phyloP scores from a whole-genome alignment of 2,113 vertebrate genomes.

The Leptodactylus fuscus region DNA sequence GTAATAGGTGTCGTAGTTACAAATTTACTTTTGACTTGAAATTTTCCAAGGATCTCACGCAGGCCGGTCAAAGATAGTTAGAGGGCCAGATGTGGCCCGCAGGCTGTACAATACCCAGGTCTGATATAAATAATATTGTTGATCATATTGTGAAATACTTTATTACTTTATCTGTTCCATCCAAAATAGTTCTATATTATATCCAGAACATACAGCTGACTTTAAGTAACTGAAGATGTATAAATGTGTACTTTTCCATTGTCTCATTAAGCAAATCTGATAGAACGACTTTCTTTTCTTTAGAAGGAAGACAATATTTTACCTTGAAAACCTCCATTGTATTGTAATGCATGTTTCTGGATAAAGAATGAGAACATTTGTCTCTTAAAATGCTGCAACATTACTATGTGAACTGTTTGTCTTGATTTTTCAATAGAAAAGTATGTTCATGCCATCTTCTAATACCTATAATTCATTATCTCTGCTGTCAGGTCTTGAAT shows the following conservation, averaged over 20 bases:
- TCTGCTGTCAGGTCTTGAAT: conserved; percentile 38
- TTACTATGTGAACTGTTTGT: conserved; percentile 10
- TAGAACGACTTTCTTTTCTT: not conserved
- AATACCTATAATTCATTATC: conserved; percentile 46
- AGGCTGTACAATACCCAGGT: too few species aligned
- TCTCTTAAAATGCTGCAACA: not conserved
- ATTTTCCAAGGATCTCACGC: too few species aligned
- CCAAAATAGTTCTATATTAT: too few species aligned
- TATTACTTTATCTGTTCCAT: too few species aligned
- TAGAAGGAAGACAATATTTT: not conserved
- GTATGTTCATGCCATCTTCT: conserved; percentile 23
- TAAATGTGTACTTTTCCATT: not conserved
- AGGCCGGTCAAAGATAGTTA: too few species aligned
- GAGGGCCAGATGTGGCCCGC: too few species aligned
- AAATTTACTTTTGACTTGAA: too few species aligned
- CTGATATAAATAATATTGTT: too few species aligned
- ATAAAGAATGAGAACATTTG: not conserved
- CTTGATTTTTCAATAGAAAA: conserved; percentile 23
- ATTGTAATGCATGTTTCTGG: conserved; percentile 2
- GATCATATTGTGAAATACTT: too few species aligned
- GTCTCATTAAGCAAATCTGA: not conserved
- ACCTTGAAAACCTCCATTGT: not conserved
- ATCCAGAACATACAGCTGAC: too few species aligned
- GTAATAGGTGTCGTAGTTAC: too few species aligned
- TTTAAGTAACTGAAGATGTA: too few species aligned